Conservation (phyloP, 92 coral and sea anemone species). For the Umimayanthus kanabou region DNA sequence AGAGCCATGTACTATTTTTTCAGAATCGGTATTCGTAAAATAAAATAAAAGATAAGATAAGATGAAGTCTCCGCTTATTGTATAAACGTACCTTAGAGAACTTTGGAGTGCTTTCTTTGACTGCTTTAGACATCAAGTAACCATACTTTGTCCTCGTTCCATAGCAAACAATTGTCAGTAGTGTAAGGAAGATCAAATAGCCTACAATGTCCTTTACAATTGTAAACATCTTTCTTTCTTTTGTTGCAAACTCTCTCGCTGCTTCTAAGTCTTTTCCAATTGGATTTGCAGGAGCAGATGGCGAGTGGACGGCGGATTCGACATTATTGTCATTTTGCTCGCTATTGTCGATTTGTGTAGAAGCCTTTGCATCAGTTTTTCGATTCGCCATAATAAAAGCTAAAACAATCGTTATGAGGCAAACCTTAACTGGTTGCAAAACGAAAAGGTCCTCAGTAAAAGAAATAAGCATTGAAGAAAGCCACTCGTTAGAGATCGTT, state of each 20-base stretch:
- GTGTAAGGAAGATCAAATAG: conserved; percentile 53
- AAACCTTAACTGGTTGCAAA: conserved; percentile 81
- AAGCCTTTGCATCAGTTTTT: neutral
- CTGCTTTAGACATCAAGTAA: conserved; percentile 63
- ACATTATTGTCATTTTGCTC: neutral
- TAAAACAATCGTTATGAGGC: conserved; percentile 63
- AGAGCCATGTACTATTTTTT: neutral
- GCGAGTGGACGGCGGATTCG: neutral
- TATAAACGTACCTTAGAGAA: conserved; percentile 74
- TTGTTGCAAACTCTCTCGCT: conserved; percentile 62
- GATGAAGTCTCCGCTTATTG: neutral
- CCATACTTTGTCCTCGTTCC: conserved; percentile 77
- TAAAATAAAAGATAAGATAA: neutral
- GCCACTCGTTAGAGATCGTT: conserved; percentile 81
- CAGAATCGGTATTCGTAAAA: neutral
- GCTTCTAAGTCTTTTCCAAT: conserved; percentile 40
- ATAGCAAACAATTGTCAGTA: conserved; percentile 70
- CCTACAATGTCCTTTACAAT: conserved; percentile 54
- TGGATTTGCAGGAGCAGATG: neutral
- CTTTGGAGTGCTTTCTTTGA: conserved; percentile 59
- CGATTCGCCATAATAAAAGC: conserved; percentile 52
- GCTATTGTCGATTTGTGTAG: neutral
- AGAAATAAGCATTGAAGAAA: conserved; percentile 80
- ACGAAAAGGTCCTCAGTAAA: conserved; percentile 80
- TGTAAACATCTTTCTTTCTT: conserved; percentile 75